Evolutionary conservation across 2,797 vertebrate species (phyloP).

Genomic region (Rhadinocentrus ornatus): DNA sequence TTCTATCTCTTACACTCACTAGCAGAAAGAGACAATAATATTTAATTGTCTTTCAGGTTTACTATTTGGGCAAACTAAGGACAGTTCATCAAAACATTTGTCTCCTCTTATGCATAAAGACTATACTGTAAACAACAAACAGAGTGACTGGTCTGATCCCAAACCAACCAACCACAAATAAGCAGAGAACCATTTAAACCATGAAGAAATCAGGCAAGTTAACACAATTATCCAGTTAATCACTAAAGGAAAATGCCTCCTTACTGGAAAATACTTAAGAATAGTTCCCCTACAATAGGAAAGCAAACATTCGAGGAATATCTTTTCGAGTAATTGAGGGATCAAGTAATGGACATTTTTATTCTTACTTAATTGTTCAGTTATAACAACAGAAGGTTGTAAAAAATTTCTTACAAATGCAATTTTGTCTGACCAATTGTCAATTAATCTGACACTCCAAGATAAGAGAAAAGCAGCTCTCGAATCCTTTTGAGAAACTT

Average conservation of each 20-base stretch:
- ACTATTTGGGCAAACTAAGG: not conserved
- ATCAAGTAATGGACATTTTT: not conserved
- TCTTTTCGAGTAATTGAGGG: not conserved
- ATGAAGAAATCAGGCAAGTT: not conserved
- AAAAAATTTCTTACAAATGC: not conserved
- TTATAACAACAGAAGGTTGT: not conserved
- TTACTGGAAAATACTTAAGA: not conserved
- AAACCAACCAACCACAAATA: not conserved
- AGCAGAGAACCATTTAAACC: not conserved
- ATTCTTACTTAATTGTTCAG: not conserved
- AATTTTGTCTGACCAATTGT: not conserved
- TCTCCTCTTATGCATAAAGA: not conserved
- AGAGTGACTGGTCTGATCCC: not conserved
- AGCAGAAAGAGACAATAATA: not conserved
- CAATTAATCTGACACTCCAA: not conserved
- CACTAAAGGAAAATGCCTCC: not conserved
- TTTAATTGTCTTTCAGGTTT: not conserved
- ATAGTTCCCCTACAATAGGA: not conserved
- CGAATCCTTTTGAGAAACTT: not conserved
- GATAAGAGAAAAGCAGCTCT: not conserved
- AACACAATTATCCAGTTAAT: not conserved
- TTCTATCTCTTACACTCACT: not conserved
- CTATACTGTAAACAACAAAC: not conserved
- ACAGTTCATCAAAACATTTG: not conserved
- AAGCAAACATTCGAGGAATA: not conserved